Base-by-base conservation (phyloP, 35 echinoderm and acorn worm species). In the Apostichopus parvimensis region DNA sequence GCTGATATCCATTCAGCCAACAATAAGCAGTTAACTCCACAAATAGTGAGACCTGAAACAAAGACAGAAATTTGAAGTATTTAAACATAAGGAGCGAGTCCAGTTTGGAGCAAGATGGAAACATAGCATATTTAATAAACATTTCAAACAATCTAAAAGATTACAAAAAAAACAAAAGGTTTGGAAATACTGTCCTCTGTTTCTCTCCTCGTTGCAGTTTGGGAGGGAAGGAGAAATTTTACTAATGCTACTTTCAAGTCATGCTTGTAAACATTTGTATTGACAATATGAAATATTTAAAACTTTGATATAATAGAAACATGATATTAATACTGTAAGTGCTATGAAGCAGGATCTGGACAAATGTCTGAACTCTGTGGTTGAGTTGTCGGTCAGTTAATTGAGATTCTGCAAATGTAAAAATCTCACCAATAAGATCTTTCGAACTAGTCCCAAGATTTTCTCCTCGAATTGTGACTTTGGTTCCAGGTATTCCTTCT, bases 401-500 rank as follows among this genome's bases (percentile, higher is more conserved):
- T 9, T 61, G 8, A 61, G 7, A 8, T 9, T 61, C 6, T 45
- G 34, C 34, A 45, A 45, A 45, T 45, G 34, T 45, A 45, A 45
- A 61, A 8, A 82, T 94, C 93, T 92, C 71, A 99, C 97, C 91
- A 56, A 94, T 45, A 1, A 99, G 53, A 85, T 99, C 97, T 53
- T 95, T 96, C 0, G 80, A 87, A 92, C 92, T 99, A 26, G 87
- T 88, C 2, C 97, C 97, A 5, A 99, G 93, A 34, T 96, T 96
- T 90, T 99, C 97, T 77, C 97, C 97, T 83, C 97, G 90, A 54
- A 99, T 99, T 14, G 95, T 99, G 22, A 99, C 92, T 54, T 93
- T 99, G 25, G 90, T 93, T 66, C 97, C 97, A 13, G 97, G 97
- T 25, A 93, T 91, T 21, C 97, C 97, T 82, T 99, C 95, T 17